phyloP scores from a whole-genome alignment of 2,797 vertebrate species.

The Rhinoraja longicauda region DNA sequence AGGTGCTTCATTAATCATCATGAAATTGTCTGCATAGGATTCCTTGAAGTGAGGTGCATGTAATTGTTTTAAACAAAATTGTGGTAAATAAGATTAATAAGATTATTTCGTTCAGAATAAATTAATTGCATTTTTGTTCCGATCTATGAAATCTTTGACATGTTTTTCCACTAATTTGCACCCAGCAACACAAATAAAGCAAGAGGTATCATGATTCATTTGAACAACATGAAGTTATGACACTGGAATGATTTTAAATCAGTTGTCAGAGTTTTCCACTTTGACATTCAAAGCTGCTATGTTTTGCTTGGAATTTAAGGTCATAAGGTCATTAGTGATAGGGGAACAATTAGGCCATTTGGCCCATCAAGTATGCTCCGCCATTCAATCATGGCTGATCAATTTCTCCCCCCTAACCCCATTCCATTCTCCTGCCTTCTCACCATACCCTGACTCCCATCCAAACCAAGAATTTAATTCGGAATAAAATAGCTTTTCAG shows the following conservation, averaged over 20 bases:
- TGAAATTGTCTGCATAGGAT: not conserved
- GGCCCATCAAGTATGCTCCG: too few species aligned
- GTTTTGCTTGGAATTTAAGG: too few species aligned
- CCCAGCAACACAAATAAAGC: not conserved
- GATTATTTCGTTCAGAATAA: not conserved
- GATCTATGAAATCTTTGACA: not conserved
- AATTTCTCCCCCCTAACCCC: too few species aligned
- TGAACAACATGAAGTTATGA: not conserved
- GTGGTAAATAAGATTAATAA: not conserved
- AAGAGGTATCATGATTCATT: not conserved
- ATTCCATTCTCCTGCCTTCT: too few species aligned
- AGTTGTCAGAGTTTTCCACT: not conserved
- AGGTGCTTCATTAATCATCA: not conserved
- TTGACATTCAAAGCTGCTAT: too few species aligned
- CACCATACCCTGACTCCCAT: too few species aligned
- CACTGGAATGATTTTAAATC: not conserved
- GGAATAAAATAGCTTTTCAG: too few species aligned
- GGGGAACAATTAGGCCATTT: too few species aligned
- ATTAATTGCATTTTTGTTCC: not conserved
- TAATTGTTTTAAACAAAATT: slow-evolving; percentile 40
- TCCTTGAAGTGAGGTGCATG: slow-evolving; percentile 39
- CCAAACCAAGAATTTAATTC: too few species aligned
- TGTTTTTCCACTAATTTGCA: not conserved
- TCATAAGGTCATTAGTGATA: too few species aligned
- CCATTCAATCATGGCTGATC: too few species aligned